A percentile compares a stretch with the other conserved stretches of the same genome.
Conservation (phyloP, 2,113 vertebrate species). For the Ictalurus furcatus region DNA sequence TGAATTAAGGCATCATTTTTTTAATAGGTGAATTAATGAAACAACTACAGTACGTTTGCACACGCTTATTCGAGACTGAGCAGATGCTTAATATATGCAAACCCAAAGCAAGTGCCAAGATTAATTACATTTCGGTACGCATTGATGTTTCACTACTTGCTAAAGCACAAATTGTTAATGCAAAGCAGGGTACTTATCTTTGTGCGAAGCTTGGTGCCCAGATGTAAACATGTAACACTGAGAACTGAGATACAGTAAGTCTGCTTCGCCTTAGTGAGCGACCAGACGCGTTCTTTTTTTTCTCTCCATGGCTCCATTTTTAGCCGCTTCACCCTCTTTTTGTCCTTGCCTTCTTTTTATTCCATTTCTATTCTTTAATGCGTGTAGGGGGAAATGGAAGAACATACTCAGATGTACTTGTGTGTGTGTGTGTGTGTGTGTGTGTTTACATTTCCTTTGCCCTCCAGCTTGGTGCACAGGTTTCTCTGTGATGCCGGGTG, state of each 20-base stretch:
- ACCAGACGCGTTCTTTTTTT: slow-evolving; percentile 39
- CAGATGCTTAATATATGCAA: slow-evolving; percentile 52
- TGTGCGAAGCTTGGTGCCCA: slow-evolving; percentile 23
- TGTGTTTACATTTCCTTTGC: slow-evolving; percentile 18
- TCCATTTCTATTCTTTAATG: slow-evolving; percentile 71
- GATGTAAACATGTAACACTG: slow-evolving; percentile 38
- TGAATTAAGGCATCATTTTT: slow-evolving; percentile 2
- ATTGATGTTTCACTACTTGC: slow-evolving; percentile 39
- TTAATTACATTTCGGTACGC: slow-evolving; percentile 45
- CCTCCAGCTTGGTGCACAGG: slow-evolving; percentile 34
- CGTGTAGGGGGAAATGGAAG: slow-evolving; percentile 42
- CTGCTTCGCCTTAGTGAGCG: slow-evolving; percentile 28
- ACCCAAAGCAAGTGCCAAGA: slow-evolving; percentile 41
- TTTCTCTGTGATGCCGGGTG: slow-evolving; percentile 28
- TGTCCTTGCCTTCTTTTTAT: slow-evolving; percentile 70
- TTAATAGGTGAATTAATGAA: slow-evolving; percentile 37
- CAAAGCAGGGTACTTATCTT: slow-evolving; percentile 33
- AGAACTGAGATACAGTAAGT: slow-evolving; percentile 7
- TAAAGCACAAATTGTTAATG: slow-evolving; percentile 30
- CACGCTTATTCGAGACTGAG: slow-evolving; percentile 39
- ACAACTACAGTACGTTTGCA: slow-evolving; percentile 24
- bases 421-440: slow-evolving; percentile 22
- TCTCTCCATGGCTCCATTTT: slow-evolving; percentile 65
- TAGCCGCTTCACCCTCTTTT: slow-evolving; percentile 68
- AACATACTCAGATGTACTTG: slow-evolving; percentile 27